These are phyloP conservation scores for Parthenolecanium corni DNA, from an alignment of 2,888 invertebrate genomes.

Conservation along the genomic window DNA sequence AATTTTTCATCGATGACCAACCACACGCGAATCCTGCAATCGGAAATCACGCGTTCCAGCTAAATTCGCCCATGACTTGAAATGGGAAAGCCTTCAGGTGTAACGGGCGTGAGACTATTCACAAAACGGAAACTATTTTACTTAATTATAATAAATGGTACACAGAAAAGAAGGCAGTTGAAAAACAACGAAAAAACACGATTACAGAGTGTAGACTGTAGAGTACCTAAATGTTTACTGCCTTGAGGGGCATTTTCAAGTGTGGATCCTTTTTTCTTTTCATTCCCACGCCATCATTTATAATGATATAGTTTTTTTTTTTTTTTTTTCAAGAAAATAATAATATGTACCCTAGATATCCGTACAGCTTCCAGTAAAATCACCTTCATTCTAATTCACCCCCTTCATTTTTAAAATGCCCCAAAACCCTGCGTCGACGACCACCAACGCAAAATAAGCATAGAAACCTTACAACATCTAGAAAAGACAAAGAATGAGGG, in stretches of 20 bases:
- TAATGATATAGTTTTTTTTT: conserved; percentile 5
- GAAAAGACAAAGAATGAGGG: too few relatives aligned
- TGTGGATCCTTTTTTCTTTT: conserved; percentile 8
- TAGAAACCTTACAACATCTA: too few relatives aligned
- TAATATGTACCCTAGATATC: too few relatives aligned
- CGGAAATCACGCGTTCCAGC: not conserved
- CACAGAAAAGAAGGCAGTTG: not conserved
- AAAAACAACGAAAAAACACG: not conserved
- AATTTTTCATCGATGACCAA: too few relatives aligned
- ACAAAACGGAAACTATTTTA: conserved; percentile 20
- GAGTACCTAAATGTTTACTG: conserved; percentile 5
- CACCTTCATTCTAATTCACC: too few relatives aligned
- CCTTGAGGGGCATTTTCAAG: conserved; percentile 19
- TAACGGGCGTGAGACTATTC: conserved; percentile 24
- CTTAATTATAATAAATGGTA: conserved; percentile 15
- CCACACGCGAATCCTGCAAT: too few relatives aligned
- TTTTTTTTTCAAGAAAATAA: not conserved
- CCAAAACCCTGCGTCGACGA: too few relatives aligned
- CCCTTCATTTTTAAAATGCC: too few relatives aligned
- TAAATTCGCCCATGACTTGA: conserved; percentile 2
- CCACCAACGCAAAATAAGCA: too few relatives aligned
- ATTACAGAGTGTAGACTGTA: too few relatives aligned
- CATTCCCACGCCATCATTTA: conserved; percentile 22
- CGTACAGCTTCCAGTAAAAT: too few relatives aligned
- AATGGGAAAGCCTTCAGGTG: conserved; percentile 22